Evolutionary conservation across 2,113 vertebrate species (phyloP).

Genomic region (Onychostruthus taczanowskii): DNA sequence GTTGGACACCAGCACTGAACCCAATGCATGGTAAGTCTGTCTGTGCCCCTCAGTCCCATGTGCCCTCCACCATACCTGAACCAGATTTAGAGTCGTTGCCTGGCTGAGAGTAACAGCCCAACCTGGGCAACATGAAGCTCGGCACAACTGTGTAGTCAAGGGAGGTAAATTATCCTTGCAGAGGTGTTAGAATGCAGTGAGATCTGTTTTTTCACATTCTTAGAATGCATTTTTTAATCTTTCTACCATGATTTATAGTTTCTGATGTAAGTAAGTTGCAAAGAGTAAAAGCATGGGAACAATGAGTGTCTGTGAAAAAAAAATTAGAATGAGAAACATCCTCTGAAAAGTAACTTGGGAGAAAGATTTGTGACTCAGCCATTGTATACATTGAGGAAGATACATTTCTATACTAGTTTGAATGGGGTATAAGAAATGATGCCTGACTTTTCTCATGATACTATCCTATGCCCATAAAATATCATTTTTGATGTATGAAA

Average conservation of each 20-base stretch:
- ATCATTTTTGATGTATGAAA: neutral
- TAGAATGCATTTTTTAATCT: neutral
- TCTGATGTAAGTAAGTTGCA: neutral
- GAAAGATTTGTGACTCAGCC: neutral
- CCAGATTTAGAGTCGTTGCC: neutral
- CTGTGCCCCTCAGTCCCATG: too few relatives aligned
- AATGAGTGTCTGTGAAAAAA: neutral
- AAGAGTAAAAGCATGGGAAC: neutral
- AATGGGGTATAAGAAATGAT: neutral
- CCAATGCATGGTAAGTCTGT: neutral
- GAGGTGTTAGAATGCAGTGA: neutral
- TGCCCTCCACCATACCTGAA: neutral
- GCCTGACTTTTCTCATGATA: neutral
- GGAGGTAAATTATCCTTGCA: neutral
- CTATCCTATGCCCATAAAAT: neutral
- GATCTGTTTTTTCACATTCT: neutral
- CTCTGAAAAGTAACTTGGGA: neutral
- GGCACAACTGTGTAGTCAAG: neutral
- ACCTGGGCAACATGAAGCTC: neutral
- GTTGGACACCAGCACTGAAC: neutral
- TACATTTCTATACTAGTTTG: neutral
- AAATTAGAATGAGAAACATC: neutral
- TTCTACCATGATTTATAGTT: neutral
- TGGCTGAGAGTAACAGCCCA: neutral
- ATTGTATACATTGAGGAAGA: neutral